Percentiles rank a stretch among this genome's conserved stretches.
Evolutionary conservation across 1,140 invertebrate species (phyloP).

Genomic region (Bombus soroeensis): DNA sequence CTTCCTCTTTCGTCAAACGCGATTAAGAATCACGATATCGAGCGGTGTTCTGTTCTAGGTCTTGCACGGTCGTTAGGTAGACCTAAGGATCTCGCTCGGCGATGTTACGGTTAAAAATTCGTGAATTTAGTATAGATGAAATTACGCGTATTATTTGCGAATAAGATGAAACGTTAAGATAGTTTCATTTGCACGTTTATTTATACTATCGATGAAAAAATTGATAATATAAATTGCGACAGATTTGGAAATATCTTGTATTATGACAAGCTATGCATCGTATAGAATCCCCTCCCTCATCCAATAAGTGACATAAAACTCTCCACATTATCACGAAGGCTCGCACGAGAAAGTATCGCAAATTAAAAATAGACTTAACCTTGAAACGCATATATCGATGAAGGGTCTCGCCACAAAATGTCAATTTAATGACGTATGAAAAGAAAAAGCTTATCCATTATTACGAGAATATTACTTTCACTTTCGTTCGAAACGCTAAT

Average conservation of each 20-base stretch:
- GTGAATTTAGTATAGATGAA: too few relatives aligned
- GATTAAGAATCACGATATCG: slow-evolving; percentile 1
- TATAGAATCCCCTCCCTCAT: background rate
- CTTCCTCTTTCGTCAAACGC: slow-evolving; percentile 16
- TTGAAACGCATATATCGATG: background rate
- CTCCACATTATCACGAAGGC: background rate
- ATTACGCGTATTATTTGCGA: too few relatives aligned
- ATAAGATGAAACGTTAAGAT: too few relatives aligned
- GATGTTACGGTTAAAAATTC: background rate
- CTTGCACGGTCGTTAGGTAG: background rate
- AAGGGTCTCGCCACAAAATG: background rate
- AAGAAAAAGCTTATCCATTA: background rate
- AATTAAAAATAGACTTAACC: slow-evolving; percentile 24
- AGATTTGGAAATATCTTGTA: background rate
- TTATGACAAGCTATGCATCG: background rate
- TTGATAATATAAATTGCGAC: background rate
- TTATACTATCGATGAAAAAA: too few relatives aligned
- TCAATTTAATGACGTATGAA: background rate
- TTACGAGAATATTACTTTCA: background rate
- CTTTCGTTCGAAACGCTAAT: background rate
- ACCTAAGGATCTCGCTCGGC: too few relatives aligned
- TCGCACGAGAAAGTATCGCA: background rate
- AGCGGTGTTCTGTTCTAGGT: background rate
- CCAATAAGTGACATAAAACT: background rate
- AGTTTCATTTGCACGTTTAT: too few relatives aligned